These are phyloP conservation scores for Natrix natrix DNA, from an alignment of 2,797 vertebrate genomes.

Conservation along the genomic window DNA sequence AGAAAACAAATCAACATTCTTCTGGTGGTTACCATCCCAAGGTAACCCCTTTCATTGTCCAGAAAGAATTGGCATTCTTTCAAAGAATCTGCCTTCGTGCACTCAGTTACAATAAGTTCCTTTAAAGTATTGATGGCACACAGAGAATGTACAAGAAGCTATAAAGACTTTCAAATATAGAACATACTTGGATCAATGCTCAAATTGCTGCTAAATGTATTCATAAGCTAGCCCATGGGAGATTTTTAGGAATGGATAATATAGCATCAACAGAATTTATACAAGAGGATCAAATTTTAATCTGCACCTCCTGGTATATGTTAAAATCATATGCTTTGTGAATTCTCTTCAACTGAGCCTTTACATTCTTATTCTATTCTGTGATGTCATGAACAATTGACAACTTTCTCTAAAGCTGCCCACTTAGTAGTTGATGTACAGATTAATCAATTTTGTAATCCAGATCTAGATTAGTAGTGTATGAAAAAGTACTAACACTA, in stretches of 20 bases:
- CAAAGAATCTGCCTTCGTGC: neutral
- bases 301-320: neutral
- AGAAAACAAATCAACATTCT: neutral
- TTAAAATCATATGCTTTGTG: neutral
- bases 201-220: neutral
- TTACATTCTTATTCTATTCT: neutral
- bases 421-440: neutral
- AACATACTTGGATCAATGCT: neutral
- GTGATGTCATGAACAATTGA: neutral
- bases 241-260: neutral
- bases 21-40: neutral
- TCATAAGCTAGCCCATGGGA: neutral
- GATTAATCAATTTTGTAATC: neutral
- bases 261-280: neutral
- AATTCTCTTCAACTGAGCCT: neutral
- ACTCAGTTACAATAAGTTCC: neutral
- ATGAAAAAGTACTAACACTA: neutral
- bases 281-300: neutral
- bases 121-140: neutral
- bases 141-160: neutral
- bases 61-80: neutral
- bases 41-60: neutral
- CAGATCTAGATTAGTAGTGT: neutral
- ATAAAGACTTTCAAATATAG: neutral
- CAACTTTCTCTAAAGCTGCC: neutral